Percentiles rank a stretch among this genome's conserved stretches.
These are phyloP conservation scores for Oncorhynchus gorbuscha DNA, from an alignment of 2,113 vertebrate species.

Conservation along the genomic window DNA sequence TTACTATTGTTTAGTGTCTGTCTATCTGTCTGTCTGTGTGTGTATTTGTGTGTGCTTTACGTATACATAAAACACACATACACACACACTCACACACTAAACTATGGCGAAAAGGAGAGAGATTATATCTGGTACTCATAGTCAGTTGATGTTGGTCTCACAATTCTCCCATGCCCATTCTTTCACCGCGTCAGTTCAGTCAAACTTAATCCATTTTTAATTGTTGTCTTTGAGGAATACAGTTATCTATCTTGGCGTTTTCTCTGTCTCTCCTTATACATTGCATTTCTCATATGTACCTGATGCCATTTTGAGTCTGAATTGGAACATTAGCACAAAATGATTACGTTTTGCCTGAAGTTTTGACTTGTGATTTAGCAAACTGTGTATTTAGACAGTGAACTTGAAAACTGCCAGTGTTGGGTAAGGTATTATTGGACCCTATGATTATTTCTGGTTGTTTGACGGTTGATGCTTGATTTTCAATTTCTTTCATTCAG, in stretches of 20 bases:
- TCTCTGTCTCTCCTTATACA: constrained; percentile 3
- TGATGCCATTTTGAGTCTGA: not conserved
- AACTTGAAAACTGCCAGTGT: not conserved
- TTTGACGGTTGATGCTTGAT: constrained; percentile 46
- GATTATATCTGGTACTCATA: constrained; percentile 8
- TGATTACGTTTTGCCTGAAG: not conserved
- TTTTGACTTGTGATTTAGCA: not conserved
- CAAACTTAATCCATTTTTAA: constrained; percentile 52
- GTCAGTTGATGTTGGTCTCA: constrained; percentile 43
- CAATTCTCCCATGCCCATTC: constrained; percentile 31
- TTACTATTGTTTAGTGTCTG: constrained; percentile 76
- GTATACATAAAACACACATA: constrained; percentile 71
- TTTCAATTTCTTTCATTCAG: constrained; percentile 42
- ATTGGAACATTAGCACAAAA: not conserved
- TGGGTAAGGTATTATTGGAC: constrained; percentile 18
- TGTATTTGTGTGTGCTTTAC: constrained; percentile 77
- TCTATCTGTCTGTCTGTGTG: constrained; percentile 75
- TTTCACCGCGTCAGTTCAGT: constrained; percentile 3
- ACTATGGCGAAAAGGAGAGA: constrained; percentile 50
- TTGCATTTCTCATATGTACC: constrained; percentile 20
- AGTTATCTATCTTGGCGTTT: constrained; percentile 13
- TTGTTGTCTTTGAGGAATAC: constrained; percentile 41
- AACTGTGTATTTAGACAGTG: not conserved
- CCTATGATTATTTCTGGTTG: constrained; percentile 26
- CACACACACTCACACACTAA: constrained; percentile 53